Percentiles rank a stretch among this genome's conserved stretches.
Conservation (phyloP, 2,113 vertebrate genomes). For the Chaetodon auriga region DNA sequence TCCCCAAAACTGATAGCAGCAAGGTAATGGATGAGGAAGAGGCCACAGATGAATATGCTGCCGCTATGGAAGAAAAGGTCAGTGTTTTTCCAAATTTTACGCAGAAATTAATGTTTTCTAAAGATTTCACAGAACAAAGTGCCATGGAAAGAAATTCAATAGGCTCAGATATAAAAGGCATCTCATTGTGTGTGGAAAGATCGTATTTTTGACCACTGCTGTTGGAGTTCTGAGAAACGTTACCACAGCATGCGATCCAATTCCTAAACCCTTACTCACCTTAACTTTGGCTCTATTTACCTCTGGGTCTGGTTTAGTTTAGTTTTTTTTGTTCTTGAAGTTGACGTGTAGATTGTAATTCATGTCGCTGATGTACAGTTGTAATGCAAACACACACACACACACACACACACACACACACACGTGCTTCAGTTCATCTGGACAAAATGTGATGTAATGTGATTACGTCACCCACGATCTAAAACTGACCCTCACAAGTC, state of each 20-base stretch:
- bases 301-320: slow-evolving; percentile 35
- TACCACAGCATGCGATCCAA: slow-evolving; percentile 11
- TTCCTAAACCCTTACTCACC: slow-evolving; percentile 52
- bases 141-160: background rate
- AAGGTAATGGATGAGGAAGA: slow-evolving; percentile 50
- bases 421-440: background rate
- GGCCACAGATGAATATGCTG: slow-evolving; percentile 11
- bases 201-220: slow-evolving; percentile 24
- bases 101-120: background rate
- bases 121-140: background rate
- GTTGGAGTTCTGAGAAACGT: slow-evolving; percentile 8
- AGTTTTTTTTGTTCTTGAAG: slow-evolving; percentile 6
- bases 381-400: background rate
- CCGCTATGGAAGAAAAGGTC: slow-evolving; percentile 57
- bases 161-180: slow-evolving; percentile 7
- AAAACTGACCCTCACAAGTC: slow-evolving; percentile 11
- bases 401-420: background rate
- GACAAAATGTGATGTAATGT: slow-evolving; percentile 25
- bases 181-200: slow-evolving; percentile 34
- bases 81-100: background rate
- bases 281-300: slow-evolving; percentile 23
- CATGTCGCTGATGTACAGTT: slow-evolving; percentile 25
- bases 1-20: slow-evolving; percentile 14
- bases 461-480: slow-evolving; percentile 1
- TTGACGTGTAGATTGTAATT: slow-evolving; percentile 30